A percentile compares a stretch with the other conserved stretches of the same genome.
These are phyloP conservation scores for Gallinago paraguaiae DNA, from an alignment of 2,113 vertebrate species.

Conservation along the genomic window DNA sequence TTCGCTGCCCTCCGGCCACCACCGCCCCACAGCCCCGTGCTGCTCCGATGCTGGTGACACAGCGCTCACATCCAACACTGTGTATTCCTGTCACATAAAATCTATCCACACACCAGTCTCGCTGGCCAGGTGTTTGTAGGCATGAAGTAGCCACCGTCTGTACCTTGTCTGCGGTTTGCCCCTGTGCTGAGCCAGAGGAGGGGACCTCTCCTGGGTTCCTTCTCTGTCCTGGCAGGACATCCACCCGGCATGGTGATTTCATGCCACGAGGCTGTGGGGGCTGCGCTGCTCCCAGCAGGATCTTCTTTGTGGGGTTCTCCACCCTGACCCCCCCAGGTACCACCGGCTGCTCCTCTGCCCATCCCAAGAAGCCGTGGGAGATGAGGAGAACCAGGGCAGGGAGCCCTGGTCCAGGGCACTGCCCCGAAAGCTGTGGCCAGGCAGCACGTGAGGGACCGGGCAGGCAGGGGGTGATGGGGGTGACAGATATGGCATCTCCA, in stretches of 20 bases:
- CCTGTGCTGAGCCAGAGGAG: neutral
- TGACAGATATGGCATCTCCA: neutral
- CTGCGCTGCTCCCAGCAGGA: accelerated
- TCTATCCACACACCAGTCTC: neutral
- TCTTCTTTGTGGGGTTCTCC: neutral
- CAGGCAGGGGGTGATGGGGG: neutral
- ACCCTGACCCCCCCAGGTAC: neutral
- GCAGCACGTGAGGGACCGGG: neutral
- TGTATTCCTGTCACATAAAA: neutral
- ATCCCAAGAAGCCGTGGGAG: neutral
- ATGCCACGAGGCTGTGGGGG: accelerated
- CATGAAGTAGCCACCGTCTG: neutral
- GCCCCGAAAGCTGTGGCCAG: neutral
- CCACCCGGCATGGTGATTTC: accelerated
- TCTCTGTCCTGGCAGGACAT: neutral
- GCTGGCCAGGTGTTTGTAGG: neutral
- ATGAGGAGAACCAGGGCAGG: neutral
- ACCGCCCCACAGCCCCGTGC: neutral
- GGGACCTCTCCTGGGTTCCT: neutral
- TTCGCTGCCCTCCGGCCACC: accelerated
- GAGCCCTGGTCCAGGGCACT: neutral
- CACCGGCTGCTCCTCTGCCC: neutral
- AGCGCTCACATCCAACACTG: accelerated
- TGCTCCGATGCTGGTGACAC: neutral
- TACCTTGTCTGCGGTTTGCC: neutral